Base-by-base conservation (phyloP, 92 coral and sea anemone genomes). In the Galaxea fascicularis region DNA sequence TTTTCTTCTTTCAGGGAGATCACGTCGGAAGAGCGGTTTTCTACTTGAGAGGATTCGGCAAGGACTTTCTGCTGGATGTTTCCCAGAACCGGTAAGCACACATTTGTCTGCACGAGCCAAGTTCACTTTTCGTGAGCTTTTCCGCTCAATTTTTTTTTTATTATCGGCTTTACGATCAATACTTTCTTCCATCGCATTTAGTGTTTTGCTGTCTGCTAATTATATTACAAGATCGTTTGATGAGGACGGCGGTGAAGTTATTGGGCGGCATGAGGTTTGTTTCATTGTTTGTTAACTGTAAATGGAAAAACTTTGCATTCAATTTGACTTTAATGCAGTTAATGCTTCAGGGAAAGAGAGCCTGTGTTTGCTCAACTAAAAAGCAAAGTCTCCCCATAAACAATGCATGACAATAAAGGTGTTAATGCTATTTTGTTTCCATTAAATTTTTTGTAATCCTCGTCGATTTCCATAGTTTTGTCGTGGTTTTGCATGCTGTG, bases 81-180 rank as follows among this genome's bases (percentile, higher is more conserved):
- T 62, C 85, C 17, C 92, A 82, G 20, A 93, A 93, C 81, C 84
- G 82, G 98, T 93, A 72, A 83, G 85, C 49, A 25, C 26, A 5
- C 11, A 12, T 4, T 21, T 28, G 53, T 39, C 35, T 75, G 12
- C 27, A 21, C 0, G 53, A 57, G 35, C 14, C 39, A 10, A 31
- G 18, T 22, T 65, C 8, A 20, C 30, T n/a, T 78, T 65, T 51
- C 44, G 69, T 72, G 78, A 82, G 62, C 18, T 24, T 22, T 70
- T 57, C 71, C 17, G 57, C 39, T 1, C 20, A 47, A 14, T 4
- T 25, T 62, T 67, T n/a, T 20, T 60, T 27, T 0, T 17, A 39
- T 67, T 28, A 53, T 35, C 77, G 57, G 25, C 68, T 22, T 18
- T 28, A 53, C 21, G 17, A 54, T 69, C n/a, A 31, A 77, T 25